Conservation (phyloP, 1,140 invertebrate species). For the Drosophila lini region DNA sequence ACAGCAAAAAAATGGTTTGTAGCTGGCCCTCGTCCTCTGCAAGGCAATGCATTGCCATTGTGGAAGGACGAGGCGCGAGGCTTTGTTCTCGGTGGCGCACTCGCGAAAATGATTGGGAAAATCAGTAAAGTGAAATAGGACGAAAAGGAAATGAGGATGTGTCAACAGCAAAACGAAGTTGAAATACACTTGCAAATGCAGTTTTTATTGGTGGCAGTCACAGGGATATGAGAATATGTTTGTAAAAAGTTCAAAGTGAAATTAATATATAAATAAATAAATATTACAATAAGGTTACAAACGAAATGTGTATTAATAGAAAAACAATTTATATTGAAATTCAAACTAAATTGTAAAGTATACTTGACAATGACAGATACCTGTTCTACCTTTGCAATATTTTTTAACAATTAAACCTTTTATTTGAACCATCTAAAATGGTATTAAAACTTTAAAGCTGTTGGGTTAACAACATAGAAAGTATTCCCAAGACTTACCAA, state of each 20-base stretch:
- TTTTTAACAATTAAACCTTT: too few relatives aligned
- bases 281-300: neutral
- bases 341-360: neutral
- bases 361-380: too few relatives aligned
- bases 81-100: slow-evolving; percentile 56
- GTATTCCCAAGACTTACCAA: too few relatives aligned
- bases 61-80: slow-evolving; percentile 2
- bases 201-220: neutral
- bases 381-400: too few relatives aligned
- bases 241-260: neutral
- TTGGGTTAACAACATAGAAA: too few relatives aligned
- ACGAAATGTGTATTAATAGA: neutral
- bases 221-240: neutral
- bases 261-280: neutral
- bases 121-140: slow-evolving; percentile 60
- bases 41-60: slow-evolving; percentile 34
- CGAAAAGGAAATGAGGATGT: slow-evolving; percentile 19
- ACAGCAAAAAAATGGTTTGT: slow-evolving; percentile 61
- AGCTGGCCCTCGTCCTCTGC: slow-evolving; percentile 20
- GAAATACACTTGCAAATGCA: slow-evolving; percentile 7
- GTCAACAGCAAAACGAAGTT: slow-evolving; percentile 1
- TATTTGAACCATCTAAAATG: too few relatives aligned
- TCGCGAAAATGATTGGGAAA: slow-evolving; percentile 62
- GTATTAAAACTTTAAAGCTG: too few relatives aligned
- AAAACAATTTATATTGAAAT: too few relatives aligned